Evolutionary conservation across 2,888 invertebrate species (phyloP).

Genomic region (Dexiosoma caninum): DNA sequence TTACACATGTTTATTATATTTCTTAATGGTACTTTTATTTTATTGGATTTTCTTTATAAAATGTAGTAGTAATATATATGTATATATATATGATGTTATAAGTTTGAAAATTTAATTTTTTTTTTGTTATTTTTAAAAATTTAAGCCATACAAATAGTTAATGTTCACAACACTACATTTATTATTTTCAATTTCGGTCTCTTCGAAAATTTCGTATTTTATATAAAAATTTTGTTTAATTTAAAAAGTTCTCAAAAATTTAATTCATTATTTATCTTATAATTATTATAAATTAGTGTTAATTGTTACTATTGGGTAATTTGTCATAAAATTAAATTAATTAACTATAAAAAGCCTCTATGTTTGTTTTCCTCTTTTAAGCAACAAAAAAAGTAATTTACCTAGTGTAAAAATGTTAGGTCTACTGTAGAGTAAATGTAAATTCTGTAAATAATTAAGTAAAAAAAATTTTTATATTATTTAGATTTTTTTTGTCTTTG

Average conservation of each 20-base stretch:
- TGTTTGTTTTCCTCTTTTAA: slow-evolving; percentile 28
- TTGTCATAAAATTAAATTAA: slow-evolving; percentile 51
- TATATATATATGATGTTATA: slow-evolving; percentile 18
- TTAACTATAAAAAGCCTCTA: slow-evolving; percentile 61
- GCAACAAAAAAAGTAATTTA: slow-evolving; percentile 39
- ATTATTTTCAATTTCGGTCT: slow-evolving; percentile 59
- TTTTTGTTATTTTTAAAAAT: slow-evolving; percentile 26
- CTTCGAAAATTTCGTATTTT: neutral
- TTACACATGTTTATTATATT: slow-evolving; percentile 12
- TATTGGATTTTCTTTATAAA: slow-evolving; percentile 3
- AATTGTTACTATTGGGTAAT: slow-evolving; percentile 1
- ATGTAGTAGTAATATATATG: slow-evolving; percentile 23
- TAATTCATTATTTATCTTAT: slow-evolving; percentile 10
- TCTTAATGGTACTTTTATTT: slow-evolving; percentile 26
- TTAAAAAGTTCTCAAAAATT: slow-evolving; percentile 15
- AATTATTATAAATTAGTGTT: slow-evolving; percentile 5
- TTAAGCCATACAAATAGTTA: slow-evolving; percentile 60
- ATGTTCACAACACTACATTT: slow-evolving; percentile 75
- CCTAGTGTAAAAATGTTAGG: neutral
- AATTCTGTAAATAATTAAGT: neutral
- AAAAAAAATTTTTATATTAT: no score
- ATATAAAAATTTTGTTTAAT: neutral
- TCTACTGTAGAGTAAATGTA: slow-evolving; percentile 2
- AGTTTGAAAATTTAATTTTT: slow-evolving; percentile 33
- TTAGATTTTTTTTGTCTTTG: no score